Base-by-base conservation (phyloP, 2,888 invertebrate genomes). In the Amblyjoppa proteus region DNA sequence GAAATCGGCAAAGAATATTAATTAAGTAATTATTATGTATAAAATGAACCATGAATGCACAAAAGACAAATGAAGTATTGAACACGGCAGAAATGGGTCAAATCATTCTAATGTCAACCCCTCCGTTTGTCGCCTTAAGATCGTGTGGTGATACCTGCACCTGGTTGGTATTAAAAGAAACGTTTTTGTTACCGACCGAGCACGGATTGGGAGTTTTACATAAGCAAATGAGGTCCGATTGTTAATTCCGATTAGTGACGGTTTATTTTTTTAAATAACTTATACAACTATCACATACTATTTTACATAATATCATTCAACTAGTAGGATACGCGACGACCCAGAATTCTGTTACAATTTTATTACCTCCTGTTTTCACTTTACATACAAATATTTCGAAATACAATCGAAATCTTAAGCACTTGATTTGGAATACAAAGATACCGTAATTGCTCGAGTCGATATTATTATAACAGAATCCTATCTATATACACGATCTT, bases 401-500 rank as follows among this genome's bases (percentile, higher is more conserved):
- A 78, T 51, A 86, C 75, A 61, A 41, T 64, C 61, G 58, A 75
- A 78, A 73, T 77, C 58, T 81, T 61, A 28, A 20, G 58, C 53
- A 78, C n/a, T 71, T 56, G 58, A 73, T 78, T 66, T 64, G 38
- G 38, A 70, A 79, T 83, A 87, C 78, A 85, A 81, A 77, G 77
- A 73, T 58, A 73, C 61, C 74, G 76, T 81, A 84, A 70, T 66
- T 61, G 74, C 41, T 49, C 70, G 81, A 25, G 85, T 81, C 81
- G 79, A 85, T 88, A 87, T 78, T 78, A 87, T 85, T 85, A 86
- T 86, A 89, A 89, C 88, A 89, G 87, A 88, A 86, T 88, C 84
- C 87, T 88, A 88, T 58, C 87, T 89, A 89, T 89, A 86, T 88
- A 89, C 88, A 88, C 85, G 88, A 85, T 79, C 85, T 56, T 83